Conservation (phyloP, 2,113 vertebrate genomes). For the Lophochroa leadbeateri region DNA sequence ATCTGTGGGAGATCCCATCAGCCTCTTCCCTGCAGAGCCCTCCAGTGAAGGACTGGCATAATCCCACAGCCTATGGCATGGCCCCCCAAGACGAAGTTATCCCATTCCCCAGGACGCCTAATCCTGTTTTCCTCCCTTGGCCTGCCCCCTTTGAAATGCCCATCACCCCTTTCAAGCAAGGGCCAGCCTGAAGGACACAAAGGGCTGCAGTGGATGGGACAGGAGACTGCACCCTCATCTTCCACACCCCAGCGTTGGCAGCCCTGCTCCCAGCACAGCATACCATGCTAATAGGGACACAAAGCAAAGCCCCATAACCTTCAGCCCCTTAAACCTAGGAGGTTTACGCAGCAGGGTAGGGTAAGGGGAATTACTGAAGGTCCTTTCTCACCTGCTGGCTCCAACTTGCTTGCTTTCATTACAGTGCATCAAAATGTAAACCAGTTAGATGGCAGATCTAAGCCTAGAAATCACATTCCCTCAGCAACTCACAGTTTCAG, state of each 20-base stretch:
- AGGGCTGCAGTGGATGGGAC: no score
- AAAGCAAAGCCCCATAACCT: neutral
- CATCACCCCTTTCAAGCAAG: neutral
- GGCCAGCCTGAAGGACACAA: neutral
- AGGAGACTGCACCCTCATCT: neutral
- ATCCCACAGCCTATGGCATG: neutral
- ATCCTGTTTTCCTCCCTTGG: neutral
- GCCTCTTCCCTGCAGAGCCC: neutral
- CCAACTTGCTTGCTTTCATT: neutral
- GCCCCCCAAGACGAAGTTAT: neutral
- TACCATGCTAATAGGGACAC: rapidly evolving
- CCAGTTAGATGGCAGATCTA: neutral
- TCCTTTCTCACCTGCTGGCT: neutral
- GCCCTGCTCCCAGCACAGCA: neutral
- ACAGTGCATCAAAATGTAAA: neutral
- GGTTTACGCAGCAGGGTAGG: neutral
- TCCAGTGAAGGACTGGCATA: neutral
- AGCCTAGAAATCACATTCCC: neutral
- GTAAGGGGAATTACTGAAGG: neutral
- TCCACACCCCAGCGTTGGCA: neutral
- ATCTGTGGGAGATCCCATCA: constrained; percentile 37
- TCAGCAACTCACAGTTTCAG: neutral
- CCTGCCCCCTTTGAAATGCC: neutral
- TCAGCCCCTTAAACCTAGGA: neutral
- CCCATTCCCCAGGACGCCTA: neutral